Evolutionary conservation across 1,140 invertebrate species (phyloP).

Genomic region (Grapholita molesta): DNA sequence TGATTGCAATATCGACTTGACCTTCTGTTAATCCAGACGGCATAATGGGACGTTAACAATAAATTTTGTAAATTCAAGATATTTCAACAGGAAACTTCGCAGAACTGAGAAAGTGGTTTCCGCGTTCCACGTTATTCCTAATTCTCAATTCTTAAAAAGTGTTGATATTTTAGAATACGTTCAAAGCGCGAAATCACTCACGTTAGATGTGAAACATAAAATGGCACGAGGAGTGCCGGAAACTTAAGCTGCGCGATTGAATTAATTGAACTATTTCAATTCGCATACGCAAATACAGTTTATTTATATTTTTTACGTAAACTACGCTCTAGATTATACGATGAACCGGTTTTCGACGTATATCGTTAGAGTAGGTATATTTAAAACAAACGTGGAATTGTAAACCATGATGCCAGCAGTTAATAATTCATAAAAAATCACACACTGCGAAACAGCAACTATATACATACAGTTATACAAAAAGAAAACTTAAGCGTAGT

Average conservation of each 20-base stretch:
- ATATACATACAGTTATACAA: too few species aligned
- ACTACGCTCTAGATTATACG: constrained; percentile 20
- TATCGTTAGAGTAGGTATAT: not conserved
- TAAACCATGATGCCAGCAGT: not conserved
- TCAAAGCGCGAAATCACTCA: not conserved
- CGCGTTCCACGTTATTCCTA: constrained; percentile 16
- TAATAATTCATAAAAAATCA: too few species aligned
- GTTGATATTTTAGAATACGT: constrained; percentile 8
- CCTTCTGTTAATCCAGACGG: constrained; percentile 31
- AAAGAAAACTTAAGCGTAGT: too few species aligned
- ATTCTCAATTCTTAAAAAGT: constrained; percentile 17
- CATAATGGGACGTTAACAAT: constrained; percentile 24
- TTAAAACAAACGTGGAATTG: not conserved
- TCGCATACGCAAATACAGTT: constrained; percentile 27
- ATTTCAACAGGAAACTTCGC: not conserved
- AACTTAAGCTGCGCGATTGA: constrained; percentile 24
- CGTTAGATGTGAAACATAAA: constrained; percentile 13
- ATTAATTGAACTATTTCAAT: constrained; percentile 34
- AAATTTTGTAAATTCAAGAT: constrained; percentile 16
- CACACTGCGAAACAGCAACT: too few species aligned
- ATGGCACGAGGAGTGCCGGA: constrained; percentile 39
- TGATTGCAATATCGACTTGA: constrained; percentile 33
- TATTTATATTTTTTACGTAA: constrained; percentile 24
- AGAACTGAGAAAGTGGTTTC: constrained; percentile 10
- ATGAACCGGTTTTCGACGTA: constrained; percentile 18